Base-by-base conservation (phyloP, 2,113 vertebrate species). In the Ictidomys tridecemlineatus region DNA sequence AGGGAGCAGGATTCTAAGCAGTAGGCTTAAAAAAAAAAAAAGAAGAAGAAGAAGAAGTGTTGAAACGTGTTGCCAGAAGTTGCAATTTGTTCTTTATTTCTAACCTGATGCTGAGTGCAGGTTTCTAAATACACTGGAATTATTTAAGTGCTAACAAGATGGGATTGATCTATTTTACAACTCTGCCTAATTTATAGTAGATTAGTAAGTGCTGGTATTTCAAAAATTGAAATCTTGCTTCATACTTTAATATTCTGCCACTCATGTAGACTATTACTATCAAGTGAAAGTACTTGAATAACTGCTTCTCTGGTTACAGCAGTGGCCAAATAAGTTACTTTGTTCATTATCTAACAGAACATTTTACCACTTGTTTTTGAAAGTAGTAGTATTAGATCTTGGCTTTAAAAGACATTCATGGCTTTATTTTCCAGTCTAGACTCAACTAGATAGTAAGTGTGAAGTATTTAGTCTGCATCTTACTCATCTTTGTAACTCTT, bases 291-390 rank as follows among this genome's bases (percentile, higher is more conserved):
- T 90, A 26, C n/a, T 89, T 89, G 28, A 89, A 18, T 73, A 82
- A 89, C 88, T 79, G 79, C 72, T 92, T 63, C 65, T 92, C 2
- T 79, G 42, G 67, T 26, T 26, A 77, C 14, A 86, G 56, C 79
- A 85, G 84, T 53, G 61, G 61, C 79, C 79, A 94, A 85, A 76
- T 69, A 69, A 79, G 10, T 76, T 70, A 84, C 69, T 89, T 72
- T 67, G 34, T 92, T 92, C 26, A 45, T 13, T 67, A 28, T 48
- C 34, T 84, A 70, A 85, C 61, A 76, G 34, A 80, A 45, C 13
- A 92, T 84, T 95, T 91, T 78, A 65, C 30, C 16, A 67, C 94
- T 69, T 94, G 45, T 96, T 87, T 56, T 85, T 85, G 56, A 94
- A 97, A 85, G 48, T 76, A 80, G 58, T 37, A 67, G 78, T 69